Evolutionary conservation across 2,797 vertebrate species (phyloP), one percentile per base, ranked within the genome.

Genomic region (Psittacula derbiana): DNA sequence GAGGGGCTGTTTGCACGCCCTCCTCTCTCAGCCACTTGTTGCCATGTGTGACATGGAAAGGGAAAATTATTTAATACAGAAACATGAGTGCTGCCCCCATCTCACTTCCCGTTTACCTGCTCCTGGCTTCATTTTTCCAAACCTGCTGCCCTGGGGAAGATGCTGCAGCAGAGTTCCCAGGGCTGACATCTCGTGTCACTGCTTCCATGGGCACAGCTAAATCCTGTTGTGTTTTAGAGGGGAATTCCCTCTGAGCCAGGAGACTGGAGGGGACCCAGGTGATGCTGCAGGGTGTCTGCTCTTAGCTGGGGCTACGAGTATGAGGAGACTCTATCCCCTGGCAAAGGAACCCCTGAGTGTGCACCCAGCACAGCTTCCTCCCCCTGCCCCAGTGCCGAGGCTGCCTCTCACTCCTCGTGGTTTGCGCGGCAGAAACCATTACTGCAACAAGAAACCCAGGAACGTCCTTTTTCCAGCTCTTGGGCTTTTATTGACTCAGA

Each of bases 401-500:
- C 62, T 79, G 66, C 15, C 25, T 81, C 80, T 41, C 6, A 1
- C 21, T 92, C 64, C 67, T 88, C 2, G 0, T 52, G 84, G 72
- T 89, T 88, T 70, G 33, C 50, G 46, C 9, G 0, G 91, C 80
- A 80, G 67, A 87, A 95, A 76, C 73, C 52, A 88, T 92, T 88
- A 74, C 69, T 93, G 91, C 88, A 95, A 88, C 0, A 2, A 94
- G 95, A 96, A 96, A 95, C 87, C 73, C 92, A 95, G 94, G 91
- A 96, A 94, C 61, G 73, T 96, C 95, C 79, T 96, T 97, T 93
- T 96, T 97, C 96, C 97, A 97, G 91, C 89, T 80, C 89, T 95
- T 2, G 27, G 84, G 79, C 88, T 97, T 97, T 95, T 95, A 96
- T 97, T 96, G 97, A 97, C 96, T 96, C 95, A 74, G 85, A 93